Base-by-base conservation (phyloP, 2,113 vertebrate genomes). In the Pterocles orientalis region DNA sequence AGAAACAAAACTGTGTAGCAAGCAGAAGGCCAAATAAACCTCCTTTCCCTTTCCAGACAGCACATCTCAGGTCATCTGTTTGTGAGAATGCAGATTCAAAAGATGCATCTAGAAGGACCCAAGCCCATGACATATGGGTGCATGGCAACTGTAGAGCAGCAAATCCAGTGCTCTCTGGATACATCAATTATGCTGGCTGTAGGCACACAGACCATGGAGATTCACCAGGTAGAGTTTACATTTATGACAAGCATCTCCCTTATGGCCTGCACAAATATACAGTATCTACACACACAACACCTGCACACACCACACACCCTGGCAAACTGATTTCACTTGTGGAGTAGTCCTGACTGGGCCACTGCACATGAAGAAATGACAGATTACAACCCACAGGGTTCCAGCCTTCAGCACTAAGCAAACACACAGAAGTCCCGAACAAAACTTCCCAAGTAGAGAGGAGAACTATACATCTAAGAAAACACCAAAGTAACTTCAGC, bases 131-230 rank as follows among this genome's bases (percentile, higher is more conserved):
- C 23, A 18, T 61, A 29, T 4, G 4, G 19, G 21, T 47, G 18
- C 14, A 45, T 5, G 19, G 53, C 21, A 88, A 47, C 5, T 36
- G 13, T 2, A 69, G 0, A 78, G 39, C n/a, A 39, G 18, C 7
- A 76, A 54, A 36, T 28, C 34, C 65, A 70, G 19, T 20, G 28
- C 34, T 57, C 69, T 43, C 56, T 24, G 23, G 24, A 57, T n/a
- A 56, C 14, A n/a, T 12, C 24, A 34, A 0, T 28, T 54, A 39
- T 2, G 3, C 14, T 65, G 56, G 7, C 50, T 60, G 16, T 5
- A 68, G 24, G 28, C 58, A 82, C 14, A 18, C 0, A 2, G n/a
- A 56, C 14, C 12, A 24, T 0, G 2, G 5, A 43, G 41, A 77
- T 80, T 68, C 17, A 65, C 21, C 20, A 70, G 14, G 39, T 56